Evolutionary conservation across 2,888 invertebrate genomes (phyloP), one percentile per base, ranked within the genome.

Genomic region (Adelphocoris suturalis): DNA sequence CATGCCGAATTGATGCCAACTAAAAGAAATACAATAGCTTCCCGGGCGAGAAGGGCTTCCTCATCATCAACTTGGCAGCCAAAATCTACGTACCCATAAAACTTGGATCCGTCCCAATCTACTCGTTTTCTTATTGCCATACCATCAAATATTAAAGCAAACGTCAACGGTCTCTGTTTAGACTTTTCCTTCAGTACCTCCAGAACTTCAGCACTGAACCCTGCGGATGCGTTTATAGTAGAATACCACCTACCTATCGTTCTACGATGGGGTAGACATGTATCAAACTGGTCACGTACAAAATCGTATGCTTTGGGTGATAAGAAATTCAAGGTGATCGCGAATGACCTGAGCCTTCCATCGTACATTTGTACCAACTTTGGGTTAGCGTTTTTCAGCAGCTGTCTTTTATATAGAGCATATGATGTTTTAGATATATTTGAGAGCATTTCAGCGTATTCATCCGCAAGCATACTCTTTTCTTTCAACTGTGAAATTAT

Each of bases 41-140:
- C 90, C 37, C n/a, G 57, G 14, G 90, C 90, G 0, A 80, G 19
- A 16, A 61, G 90, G 23, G 88, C 75, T 16, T 19, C 46, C 16
- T 90, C 89, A 47, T 75, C 68, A 27, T 48, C 57, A 55, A 80
- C 28, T 3, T 23, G 46, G 47, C 57, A 37, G 12, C 90, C 90
- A 1, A 91, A 37, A 47, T 91, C 89, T n/a, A 91, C 89, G 75
- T 76, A 75, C 52, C 91, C 91, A 75, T 89, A 52, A 55, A 89
- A 78, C 27, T 75, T 57, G 7, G 11, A n/a, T 12, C 86, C 86
- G 19, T 76, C 68, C 55, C 61, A 86, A n/a, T 86, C 86, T 19
- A 86, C 61, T n/a, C 28, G 2, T 14, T 75, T 12, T 23, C 85
- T 61, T 57, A 85, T 85, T n/a, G 61, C 61, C 86, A 86, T 86